Conservation (phyloP, 2,797 vertebrate species). For the Intellagama lesueurii region DNA sequence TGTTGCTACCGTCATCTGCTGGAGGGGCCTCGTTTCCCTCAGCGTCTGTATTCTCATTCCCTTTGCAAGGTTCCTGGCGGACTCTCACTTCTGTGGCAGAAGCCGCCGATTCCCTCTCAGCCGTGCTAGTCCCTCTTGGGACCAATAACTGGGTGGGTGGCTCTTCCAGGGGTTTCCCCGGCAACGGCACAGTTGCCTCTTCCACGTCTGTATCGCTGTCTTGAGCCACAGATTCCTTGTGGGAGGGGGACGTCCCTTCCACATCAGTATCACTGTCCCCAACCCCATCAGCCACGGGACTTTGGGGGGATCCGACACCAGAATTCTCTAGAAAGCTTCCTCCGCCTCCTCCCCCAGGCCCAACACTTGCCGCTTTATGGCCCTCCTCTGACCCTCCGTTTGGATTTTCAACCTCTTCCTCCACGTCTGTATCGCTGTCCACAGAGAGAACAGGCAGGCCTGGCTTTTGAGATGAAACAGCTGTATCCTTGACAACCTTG, state of each 20-base stretch:
- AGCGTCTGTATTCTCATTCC: background rate
- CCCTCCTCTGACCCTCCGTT: background rate
- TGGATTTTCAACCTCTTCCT: constrained; percentile 27
- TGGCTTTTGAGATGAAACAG: background rate
- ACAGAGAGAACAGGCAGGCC: background rate
- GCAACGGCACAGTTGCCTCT: background rate
- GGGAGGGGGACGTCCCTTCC: background rate
- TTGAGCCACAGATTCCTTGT: background rate
- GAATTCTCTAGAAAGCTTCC: background rate
- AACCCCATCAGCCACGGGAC: background rate
- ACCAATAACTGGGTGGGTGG: background rate
- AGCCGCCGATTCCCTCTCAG: background rate
- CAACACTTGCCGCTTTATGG: rapidly evolving
- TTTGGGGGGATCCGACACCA: background rate
- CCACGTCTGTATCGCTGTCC: constrained; percentile 27
- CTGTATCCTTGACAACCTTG: rapidly evolving
- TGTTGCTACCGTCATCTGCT: background rate
- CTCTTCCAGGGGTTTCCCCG: background rate
- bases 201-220: constrained; percentile 8
- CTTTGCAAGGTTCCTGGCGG: background rate
- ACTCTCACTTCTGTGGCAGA: background rate
- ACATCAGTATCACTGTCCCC: constrained; percentile 1
- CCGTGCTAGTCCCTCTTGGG: background rate
- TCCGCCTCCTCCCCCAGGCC: background rate
- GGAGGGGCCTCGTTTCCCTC: background rate